phyloP scores from a whole-genome alignment of 2,888 invertebrate species.

The Meteorus cinctellus region DNA sequence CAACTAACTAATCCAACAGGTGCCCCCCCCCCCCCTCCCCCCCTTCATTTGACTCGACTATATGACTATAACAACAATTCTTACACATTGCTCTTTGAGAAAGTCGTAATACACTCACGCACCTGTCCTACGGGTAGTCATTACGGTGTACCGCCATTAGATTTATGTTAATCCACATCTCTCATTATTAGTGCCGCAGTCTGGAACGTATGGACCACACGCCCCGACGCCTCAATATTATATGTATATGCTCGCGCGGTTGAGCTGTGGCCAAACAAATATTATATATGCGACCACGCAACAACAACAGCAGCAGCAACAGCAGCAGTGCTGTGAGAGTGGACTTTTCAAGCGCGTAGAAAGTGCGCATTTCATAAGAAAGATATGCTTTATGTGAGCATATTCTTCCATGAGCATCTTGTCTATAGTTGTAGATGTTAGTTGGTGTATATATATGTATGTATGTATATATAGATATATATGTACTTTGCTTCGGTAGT shows the following conservation, averaged over 20 bases:
- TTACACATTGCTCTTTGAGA: conserved; percentile 37
- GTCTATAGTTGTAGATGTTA: background rate
- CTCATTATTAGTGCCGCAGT: conserved; percentile 46
- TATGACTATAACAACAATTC: conserved; percentile 36
- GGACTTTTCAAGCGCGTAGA: background rate
- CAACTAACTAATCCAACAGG: background rate
- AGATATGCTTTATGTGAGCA: conserved; percentile 6
- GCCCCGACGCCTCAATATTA: conserved; percentile 12
- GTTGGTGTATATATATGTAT: background rate
- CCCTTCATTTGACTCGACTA: background rate
- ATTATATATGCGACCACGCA: conserved; percentile 8
- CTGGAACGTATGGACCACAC: conserved; percentile 26
- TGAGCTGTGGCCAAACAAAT: conserved; percentile 11
- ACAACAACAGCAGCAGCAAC: background rate
- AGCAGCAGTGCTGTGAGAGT: background rate
- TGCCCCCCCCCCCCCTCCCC: background rate
- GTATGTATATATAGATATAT: background rate
- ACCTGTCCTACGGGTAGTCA: conserved; percentile 48
- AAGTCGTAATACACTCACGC: conserved; percentile 50
- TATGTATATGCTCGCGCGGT: background rate
- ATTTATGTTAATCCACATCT: conserved; percentile 55
- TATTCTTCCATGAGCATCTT: background rate
- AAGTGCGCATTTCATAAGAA: conserved; percentile 12
- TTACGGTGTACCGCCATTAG: conserved; percentile 47
- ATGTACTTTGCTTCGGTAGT: background rate